Evolutionary conservation across 2,797 vertebrate genomes (phyloP).

Genomic region (Antrozous pallidus): DNA sequence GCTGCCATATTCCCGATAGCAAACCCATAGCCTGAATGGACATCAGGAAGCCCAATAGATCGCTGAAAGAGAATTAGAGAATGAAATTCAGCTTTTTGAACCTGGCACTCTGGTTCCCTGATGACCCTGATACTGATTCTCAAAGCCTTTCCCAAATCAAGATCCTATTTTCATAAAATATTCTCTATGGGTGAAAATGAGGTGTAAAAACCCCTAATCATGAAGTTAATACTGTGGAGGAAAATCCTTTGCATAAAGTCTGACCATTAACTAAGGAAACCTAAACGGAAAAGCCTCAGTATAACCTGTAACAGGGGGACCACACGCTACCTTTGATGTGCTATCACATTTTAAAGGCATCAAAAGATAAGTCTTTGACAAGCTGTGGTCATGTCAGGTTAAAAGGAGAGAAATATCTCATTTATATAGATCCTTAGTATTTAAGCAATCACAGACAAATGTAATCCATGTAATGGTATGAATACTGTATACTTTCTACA

Average conservation of each 20-base stretch:
- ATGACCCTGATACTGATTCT: neutral
- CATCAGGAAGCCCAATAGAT: constrained; percentile 96
- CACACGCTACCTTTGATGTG: neutral
- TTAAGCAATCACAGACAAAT: neutral
- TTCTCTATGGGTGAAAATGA: neutral
- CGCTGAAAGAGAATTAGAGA: constrained; percentile 81
- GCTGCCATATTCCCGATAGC: constrained; percentile 99
- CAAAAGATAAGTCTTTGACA: neutral
- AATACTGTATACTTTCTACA: neutral
- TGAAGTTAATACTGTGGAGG: neutral
- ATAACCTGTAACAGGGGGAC: neutral
- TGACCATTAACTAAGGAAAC: constrained; percentile 8
- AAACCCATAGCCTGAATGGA: constrained; percentile 98
- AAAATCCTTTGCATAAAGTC: neutral
- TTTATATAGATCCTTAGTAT: neutral
- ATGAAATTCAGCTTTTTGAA: neutral
- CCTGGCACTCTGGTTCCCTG: neutral
- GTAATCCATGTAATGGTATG: neutral
- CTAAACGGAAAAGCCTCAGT: neutral
- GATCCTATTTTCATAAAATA: neutral
- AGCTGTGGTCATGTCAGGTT: neutral
- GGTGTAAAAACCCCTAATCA: neutral
- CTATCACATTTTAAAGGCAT: neutral
- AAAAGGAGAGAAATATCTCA: neutral
- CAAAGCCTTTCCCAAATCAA: neutral